Base-by-base conservation (phyloP, 2,113 vertebrate genomes). In the Nerophis lumbriciformis region DNA sequence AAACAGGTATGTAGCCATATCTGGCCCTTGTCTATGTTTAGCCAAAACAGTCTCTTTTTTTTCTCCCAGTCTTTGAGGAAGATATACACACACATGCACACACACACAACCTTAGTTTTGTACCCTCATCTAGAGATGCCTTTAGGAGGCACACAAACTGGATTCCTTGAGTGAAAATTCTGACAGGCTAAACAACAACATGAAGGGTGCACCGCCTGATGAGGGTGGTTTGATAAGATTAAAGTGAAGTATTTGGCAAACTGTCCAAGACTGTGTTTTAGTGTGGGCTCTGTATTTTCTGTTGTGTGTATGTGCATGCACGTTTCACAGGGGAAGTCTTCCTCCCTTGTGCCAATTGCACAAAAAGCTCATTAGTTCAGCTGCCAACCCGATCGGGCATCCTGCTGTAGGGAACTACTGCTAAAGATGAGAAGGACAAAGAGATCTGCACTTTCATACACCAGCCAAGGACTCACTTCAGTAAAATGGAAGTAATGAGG, bases 1-100 rank as follows among this genome's bases (percentile, higher is more conserved):
- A 96, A 96, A 83, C 94, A 96, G 94, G 94, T 96, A 90, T 92
- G 93, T 86, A 66, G 63, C 64, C 72, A 71, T 73, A 78, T 78
- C 76, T 77, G 42, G 59, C 53, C 61, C 54, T 59, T 16, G 37
- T 79, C 35, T 76, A 72, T 83, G 58, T 82, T 53, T 58, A 82
- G 69, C 59, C 71, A 69, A 78, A 84, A 78, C 72, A 71, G 13
- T 19, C 28, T 6, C n/a, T 64, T 48, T 44, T 21, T 28, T 6
- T 21, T 8, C 28, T 45, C n/a, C 28, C 65, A 44, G 69, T 81
- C 66, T 72, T 47, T 75, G 42, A 63, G 61, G 62, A 69, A 63
- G 48, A 75, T 61, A 74, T 67, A 79, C 68, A 67, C 59, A 56
- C 50, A 35, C 47, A 67, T 51, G 58, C 56, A 65, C 69, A 61